Percentiles rank a stretch among this genome's conserved stretches.
Evolutionary conservation across 2,888 invertebrate genomes (phyloP).

Genomic region (Nomada flava): DNA sequence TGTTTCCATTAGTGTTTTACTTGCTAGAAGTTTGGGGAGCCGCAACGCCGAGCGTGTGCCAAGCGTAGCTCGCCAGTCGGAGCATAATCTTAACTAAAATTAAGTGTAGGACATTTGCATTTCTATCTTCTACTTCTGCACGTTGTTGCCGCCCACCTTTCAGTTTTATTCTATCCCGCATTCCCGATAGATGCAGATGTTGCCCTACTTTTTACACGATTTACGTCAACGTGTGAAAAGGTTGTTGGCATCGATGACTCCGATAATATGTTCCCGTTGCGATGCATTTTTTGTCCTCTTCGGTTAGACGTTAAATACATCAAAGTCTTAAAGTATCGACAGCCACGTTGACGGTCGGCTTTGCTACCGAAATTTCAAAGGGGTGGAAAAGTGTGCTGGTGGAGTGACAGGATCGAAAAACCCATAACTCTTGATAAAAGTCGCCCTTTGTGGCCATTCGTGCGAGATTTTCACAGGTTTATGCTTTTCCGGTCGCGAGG

Average conservation of each 20-base stretch:
- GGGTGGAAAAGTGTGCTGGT: not conserved
- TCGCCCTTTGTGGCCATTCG: constrained; percentile 50
- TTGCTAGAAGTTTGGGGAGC: not conserved
- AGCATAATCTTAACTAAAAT: constrained; percentile 43
- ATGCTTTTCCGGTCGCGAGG: constrained; percentile 29
- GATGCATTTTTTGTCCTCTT: too few relatives aligned
- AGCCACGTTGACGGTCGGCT: too few relatives aligned
- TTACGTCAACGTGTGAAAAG: too few relatives aligned
- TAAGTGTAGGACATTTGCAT: constrained; percentile 3
- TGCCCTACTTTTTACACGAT: too few relatives aligned
- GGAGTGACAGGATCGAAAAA: constrained; percentile 27
- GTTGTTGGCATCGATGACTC: too few relatives aligned
- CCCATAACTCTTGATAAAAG: constrained; percentile 61
- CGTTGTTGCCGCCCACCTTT: too few relatives aligned
- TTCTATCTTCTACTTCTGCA: not conserved
- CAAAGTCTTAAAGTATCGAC: too few relatives aligned
- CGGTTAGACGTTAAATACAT: too few relatives aligned
- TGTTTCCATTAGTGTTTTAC: constrained; percentile 14
- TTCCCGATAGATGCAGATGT: too few relatives aligned
- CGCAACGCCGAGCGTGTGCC: not conserved
- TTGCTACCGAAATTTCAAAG: too few relatives aligned
- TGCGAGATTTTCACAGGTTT: constrained; percentile 56
- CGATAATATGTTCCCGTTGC: too few relatives aligned
- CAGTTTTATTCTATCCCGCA: too few relatives aligned
- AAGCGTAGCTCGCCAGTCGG: constrained; percentile 14